Evolutionary conservation across 2,888 invertebrate species (phyloP).

Genomic region (Pterostichus madidus): DNA sequence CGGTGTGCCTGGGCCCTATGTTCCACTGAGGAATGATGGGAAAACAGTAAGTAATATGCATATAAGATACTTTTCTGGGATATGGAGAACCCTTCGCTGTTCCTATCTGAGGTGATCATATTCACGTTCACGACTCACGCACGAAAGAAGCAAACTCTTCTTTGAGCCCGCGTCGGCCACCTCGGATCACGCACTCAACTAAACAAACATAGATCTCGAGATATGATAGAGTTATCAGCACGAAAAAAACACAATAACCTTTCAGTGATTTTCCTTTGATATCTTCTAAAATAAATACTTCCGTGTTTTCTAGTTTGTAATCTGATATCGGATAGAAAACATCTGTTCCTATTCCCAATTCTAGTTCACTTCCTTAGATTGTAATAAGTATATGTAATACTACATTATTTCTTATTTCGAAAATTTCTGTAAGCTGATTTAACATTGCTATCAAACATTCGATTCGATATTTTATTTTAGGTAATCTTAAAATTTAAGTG

Average conservation of each 20-base stretch:
- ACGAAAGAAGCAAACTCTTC: background rate
- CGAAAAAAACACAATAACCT: slow-evolving; percentile 3
- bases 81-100: too few relatives aligned
- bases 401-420: background rate
- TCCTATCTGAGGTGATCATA: too few relatives aligned
- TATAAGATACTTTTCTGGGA: too few relatives aligned
- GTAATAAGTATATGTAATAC: too few relatives aligned
- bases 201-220: slow-evolving; percentile 4
- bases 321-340: background rate
- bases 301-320: background rate
- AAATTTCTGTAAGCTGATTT: too few relatives aligned
- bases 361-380: background rate
- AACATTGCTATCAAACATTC: too few relatives aligned
- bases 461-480: too few relatives aligned
- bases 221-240: slow-evolving; percentile 12
- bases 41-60: too few relatives aligned
- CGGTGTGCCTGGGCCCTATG: too few relatives aligned
- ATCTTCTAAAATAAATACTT: background rate
- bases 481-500: too few relatives aligned
- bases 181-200: slow-evolving; percentile 7
- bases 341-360: background rate
- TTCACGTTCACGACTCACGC: background rate
- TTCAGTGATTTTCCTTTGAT: background rate
- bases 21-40: too few relatives aligned
- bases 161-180: background rate